phyloP scores from a whole-genome alignment of 1,140 invertebrate genomes.

The Lepidurus couesii region DNA sequence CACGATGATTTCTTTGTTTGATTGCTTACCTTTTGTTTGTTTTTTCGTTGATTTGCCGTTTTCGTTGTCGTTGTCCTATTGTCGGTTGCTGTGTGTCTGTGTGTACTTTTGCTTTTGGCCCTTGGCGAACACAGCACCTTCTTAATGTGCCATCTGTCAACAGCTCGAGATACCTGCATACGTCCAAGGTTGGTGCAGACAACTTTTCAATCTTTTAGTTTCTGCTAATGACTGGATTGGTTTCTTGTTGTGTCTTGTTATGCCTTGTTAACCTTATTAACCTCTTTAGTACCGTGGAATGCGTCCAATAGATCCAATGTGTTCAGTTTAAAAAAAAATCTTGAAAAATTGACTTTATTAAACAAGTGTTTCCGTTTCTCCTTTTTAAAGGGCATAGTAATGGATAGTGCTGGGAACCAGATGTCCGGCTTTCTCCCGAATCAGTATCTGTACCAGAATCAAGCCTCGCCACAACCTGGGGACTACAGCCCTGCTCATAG shows the following conservation, averaged over 20 bases:
- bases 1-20: slow-evolving; percentile 39
- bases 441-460: slow-evolving; percentile 31
- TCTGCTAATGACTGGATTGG: background rate
- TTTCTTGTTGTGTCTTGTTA: background rate
- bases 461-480: slow-evolving; percentile 20
- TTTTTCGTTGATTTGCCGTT: slow-evolving; percentile 45
- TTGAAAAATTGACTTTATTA: background rate
- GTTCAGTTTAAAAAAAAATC: background rate
- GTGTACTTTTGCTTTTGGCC: slow-evolving; percentile 31
- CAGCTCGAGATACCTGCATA: slow-evolving; percentile 73
- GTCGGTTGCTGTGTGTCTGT: background rate
- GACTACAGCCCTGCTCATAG: slow-evolving; percentile 31
- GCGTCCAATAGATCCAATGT: background rate
- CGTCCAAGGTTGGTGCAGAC: slow-evolving; percentile 62
- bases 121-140: slow-evolving; percentile 53
- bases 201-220: background rate
- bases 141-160: slow-evolving; percentile 67
- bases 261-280: background rate
- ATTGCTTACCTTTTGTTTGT: slow-evolving; percentile 55
- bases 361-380: background rate
- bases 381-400: slow-evolving; percentile 26
- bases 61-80: slow-evolving; percentile 22
- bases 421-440: slow-evolving; percentile 29
- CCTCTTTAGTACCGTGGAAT: slow-evolving; percentile 6
- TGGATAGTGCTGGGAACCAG: slow-evolving; percentile 27